These are phyloP conservation scores for Cyphomyrus discorhynchus DNA, from an alignment of 2,113 vertebrate species.

Conservation along the genomic window DNA sequence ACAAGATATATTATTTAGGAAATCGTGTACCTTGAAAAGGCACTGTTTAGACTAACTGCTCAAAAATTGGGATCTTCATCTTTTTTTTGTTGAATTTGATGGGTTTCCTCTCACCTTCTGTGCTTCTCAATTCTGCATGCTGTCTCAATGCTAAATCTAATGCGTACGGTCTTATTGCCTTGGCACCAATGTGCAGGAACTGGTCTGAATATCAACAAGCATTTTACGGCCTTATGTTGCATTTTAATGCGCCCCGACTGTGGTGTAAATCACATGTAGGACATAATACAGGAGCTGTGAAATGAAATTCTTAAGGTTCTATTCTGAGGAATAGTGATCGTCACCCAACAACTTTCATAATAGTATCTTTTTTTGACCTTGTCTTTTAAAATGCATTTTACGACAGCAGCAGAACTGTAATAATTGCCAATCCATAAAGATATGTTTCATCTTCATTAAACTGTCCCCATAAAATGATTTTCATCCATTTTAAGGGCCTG, in stretches of 20 bases:
- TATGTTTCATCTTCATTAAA: conserved; percentile 10
- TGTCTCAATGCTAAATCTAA: conserved; percentile 81
- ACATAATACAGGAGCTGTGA: conserved; percentile 70
- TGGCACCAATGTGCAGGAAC: conserved; percentile 46
- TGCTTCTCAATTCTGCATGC: conserved; percentile 75
- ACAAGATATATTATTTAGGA: conserved; percentile 35
- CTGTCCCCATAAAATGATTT: neutral
- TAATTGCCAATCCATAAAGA: conserved; percentile 1
- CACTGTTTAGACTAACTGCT: conserved; percentile 51
- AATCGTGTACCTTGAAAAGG: conserved; percentile 30
- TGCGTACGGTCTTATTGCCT: conserved; percentile 83
- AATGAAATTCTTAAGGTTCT: conserved; percentile 67
- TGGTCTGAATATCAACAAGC: conserved; percentile 81
- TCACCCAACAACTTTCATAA: neutral
- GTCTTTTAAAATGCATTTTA: conserved; percentile 15
- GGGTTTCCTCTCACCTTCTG: conserved; percentile 78
- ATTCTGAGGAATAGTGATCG: conserved; percentile 41
- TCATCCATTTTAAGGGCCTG: neutral
- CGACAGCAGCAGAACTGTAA: neutral
- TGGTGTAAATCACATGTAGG: conserved; percentile 64
- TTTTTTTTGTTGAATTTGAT: conserved; percentile 81
- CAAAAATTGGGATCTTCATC: conserved; percentile 74
- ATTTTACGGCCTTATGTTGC: conserved; percentile 82
- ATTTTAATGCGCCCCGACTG: conserved; percentile 71
- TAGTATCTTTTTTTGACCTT: neutral